Evolutionary conservation across 2,113 vertebrate genomes (phyloP).

Genomic region (Atrichornis clamosus): DNA sequence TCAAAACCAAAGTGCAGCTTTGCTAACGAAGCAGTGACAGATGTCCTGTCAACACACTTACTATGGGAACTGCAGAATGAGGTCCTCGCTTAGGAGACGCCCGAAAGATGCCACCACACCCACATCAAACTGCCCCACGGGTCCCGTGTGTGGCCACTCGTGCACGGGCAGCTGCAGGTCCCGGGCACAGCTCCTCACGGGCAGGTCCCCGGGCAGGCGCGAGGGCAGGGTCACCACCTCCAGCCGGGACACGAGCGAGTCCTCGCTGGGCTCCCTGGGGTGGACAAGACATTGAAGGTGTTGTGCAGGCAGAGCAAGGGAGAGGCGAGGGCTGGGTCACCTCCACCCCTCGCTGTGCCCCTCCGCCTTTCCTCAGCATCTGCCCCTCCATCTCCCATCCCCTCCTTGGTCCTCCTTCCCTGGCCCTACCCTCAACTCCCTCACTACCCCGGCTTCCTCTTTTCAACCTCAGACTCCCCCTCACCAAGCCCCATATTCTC

Average conservation of each 20-base stretch:
- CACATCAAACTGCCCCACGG: slow-evolving; percentile 80
- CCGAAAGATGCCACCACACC: slow-evolving; percentile 95
- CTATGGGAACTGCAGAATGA: slow-evolving; percentile 92
- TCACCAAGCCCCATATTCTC: too few relatives aligned
- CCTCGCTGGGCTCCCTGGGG: slow-evolving; percentile 58
- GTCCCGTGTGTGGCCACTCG: slow-evolving; percentile 81
- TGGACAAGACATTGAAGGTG: neutral
- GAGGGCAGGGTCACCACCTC: slow-evolving; percentile 86
- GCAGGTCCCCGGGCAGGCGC: slow-evolving; percentile 59
- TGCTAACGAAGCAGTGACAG: rapidly evolving
- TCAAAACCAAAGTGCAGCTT: neutral
- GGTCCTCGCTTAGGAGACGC: slow-evolving; percentile 81
- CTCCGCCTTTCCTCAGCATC: neutral
- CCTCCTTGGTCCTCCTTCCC: rapidly evolving
- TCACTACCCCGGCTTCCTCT: neutral
- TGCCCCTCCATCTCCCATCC: too few relatives aligned
- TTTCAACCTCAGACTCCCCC: rapidly evolving
- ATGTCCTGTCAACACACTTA: slow-evolving; percentile 64
- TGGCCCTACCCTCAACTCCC: neutral
- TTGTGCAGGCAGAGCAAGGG: neutral
- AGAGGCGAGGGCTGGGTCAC: rapidly evolving
- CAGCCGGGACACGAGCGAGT: slow-evolving; percentile 74
- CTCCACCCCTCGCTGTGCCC: neutral
- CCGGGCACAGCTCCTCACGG: slow-evolving; percentile 80
- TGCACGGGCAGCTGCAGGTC: slow-evolving; percentile 77